Evolutionary conservation across 2,888 invertebrate species (phyloP).

Genomic region (Halocaridina rubra): DNA sequence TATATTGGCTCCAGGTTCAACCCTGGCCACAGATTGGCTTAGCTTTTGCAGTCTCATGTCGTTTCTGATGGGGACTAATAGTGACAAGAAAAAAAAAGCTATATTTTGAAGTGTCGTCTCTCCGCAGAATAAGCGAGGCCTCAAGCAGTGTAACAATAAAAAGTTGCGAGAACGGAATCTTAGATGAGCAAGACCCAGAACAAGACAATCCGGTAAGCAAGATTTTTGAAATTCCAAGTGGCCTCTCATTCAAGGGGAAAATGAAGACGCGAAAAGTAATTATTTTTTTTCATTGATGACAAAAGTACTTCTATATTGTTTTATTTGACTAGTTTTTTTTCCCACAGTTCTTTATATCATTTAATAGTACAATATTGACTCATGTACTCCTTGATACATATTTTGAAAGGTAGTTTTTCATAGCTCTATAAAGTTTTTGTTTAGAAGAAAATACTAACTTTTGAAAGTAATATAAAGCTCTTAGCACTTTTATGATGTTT

Average conservation of each 20-base stretch:
- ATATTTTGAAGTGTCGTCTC: not conserved
- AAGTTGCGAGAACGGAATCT: conserved; percentile 20
- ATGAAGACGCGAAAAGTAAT: conserved; percentile 17
- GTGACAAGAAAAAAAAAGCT: too few species aligned
- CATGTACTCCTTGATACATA: too few species aligned
- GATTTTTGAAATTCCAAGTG: conserved; percentile 18
- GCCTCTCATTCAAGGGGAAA: conserved; percentile 34
- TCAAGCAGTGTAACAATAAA: not conserved
- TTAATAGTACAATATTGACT: too few species aligned
- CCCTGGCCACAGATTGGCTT: too few species aligned
- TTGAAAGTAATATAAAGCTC: too few species aligned
- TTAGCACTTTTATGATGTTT: too few species aligned
- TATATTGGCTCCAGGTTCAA: too few species aligned
- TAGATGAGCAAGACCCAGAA: not conserved
- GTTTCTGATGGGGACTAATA: too few species aligned
- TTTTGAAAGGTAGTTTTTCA: too few species aligned
- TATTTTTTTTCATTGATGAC: not conserved
- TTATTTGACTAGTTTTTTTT: not conserved
- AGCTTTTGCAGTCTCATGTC: too few species aligned
- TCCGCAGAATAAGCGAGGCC: conserved; percentile 19
- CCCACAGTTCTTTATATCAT: not conserved
- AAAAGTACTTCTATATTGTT: not conserved
- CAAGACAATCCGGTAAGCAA: conserved; percentile 35
- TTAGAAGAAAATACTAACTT: too few species aligned
- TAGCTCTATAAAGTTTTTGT: too few species aligned